These are phyloP conservation scores for Columba guinea DNA, from an alignment of 2,797 vertebrate species.

Conservation along the genomic window DNA sequence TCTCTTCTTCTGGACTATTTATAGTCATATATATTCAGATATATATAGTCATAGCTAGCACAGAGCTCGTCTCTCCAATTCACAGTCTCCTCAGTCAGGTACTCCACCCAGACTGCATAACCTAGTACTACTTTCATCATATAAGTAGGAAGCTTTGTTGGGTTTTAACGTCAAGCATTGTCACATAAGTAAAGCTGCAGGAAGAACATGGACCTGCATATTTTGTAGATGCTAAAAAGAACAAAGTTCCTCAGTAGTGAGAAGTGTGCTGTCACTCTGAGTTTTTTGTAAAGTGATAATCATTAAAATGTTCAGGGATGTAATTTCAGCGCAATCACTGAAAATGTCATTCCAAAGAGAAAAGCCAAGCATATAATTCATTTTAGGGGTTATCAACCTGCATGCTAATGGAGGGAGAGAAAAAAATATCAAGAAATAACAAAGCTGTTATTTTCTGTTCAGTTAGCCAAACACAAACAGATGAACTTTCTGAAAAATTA, in stretches of 20 bases:
- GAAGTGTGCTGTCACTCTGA: not conserved
- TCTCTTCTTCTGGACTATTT: not conserved
- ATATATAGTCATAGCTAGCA: not conserved
- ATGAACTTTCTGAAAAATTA: constrained; percentile 50
- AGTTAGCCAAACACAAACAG: constrained; percentile 26
- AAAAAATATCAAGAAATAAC: not conserved
- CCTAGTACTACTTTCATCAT: not conserved
- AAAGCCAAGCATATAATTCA: not conserved
- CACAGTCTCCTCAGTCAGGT: not conserved
- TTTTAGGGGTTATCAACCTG: not conserved
- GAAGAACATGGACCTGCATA: not conserved
- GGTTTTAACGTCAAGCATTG: not conserved
- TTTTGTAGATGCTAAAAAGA: not conserved
- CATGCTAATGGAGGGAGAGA: not conserved
- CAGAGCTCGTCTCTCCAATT: not conserved
- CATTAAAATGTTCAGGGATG: not conserved
- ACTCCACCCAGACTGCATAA: not conserved
- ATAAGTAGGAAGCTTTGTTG: not conserved
- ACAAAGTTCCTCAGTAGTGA: not conserved
- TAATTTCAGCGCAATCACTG: not conserved
- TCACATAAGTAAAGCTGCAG: not conserved
- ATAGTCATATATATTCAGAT: too few species aligned
- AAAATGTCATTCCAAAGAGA: not conserved
- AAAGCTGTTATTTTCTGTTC: constrained; percentile 43
- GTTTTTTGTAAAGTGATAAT: not conserved